Evolutionary conservation across 2,113 vertebrate species (phyloP).

Genomic region (Ursus arctos): DNA sequence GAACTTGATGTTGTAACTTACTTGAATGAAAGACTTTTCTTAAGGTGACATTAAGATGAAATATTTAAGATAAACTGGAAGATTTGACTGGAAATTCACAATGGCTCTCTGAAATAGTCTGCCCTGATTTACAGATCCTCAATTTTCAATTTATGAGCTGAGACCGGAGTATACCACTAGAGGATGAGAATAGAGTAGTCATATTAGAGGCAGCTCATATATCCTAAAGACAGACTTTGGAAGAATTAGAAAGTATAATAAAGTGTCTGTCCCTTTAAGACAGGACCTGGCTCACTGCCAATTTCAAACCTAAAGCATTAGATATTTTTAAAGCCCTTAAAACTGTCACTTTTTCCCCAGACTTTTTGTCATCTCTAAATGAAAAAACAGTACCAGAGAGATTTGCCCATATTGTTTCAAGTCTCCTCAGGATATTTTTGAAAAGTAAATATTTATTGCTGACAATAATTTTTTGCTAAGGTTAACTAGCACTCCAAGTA

Average conservation of each 20-base stretch:
- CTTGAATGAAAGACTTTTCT: conserved; percentile 90
- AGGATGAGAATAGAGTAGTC: conserved; percentile 92
- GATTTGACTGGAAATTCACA: conserved; percentile 92
- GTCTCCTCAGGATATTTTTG: conserved; percentile 81
- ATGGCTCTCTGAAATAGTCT: conserved; percentile 90
- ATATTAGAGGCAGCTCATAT: conserved; percentile 93
- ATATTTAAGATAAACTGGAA: conserved; percentile 93
- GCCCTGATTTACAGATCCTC: conserved; percentile 91
- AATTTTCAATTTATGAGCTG: conserved; percentile 93
- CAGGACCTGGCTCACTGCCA: conserved; percentile 87
- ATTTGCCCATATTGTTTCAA: conserved; percentile 84
- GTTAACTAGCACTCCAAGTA: conserved; percentile 71
- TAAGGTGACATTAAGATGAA: conserved; percentile 92
- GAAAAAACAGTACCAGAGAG: conserved; percentile 84
- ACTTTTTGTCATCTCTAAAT: conserved; percentile 88
- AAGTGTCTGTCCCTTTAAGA: conserved; percentile 92
- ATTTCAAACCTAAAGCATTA: conserved; percentile 88
- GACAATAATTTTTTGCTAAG: conserved; percentile 76
- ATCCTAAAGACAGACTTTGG: conserved; percentile 92
- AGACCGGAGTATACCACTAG: conserved; percentile 90
- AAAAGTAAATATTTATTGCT: conserved; percentile 84
- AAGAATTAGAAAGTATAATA: conserved; percentile 94
- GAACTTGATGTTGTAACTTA: conserved; percentile 89
- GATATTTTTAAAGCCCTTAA: conserved; percentile 91
- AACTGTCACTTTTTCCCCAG: conserved; percentile 85